These are phyloP conservation scores for Platorchestia sp. DNA, from an alignment of 1,140 invertebrate genomes.

Conservation along the genomic window DNA sequence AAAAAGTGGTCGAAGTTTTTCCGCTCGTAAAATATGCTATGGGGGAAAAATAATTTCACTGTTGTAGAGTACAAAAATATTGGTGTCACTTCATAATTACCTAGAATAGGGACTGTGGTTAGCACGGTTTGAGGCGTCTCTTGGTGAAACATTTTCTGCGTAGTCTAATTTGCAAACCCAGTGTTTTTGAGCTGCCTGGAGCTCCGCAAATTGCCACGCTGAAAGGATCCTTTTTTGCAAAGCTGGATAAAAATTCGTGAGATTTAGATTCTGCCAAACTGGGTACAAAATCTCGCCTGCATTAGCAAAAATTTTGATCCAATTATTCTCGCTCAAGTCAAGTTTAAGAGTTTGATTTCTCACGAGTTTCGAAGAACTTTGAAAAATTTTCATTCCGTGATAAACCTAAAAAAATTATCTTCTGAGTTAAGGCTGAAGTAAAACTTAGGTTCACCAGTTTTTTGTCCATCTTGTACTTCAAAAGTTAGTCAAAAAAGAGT, in stretches of 20 bases:
- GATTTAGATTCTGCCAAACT: neutral
- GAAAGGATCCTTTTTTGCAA: neutral
- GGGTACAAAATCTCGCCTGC: neutral
- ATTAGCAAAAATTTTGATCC: neutral
- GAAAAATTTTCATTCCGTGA: neutral
- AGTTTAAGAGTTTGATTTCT: neutral
- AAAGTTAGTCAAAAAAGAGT: too few species aligned
- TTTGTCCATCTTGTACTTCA: too few species aligned
- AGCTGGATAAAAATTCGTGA: neutral
- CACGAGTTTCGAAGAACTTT: neutral
- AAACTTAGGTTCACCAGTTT: too few species aligned
- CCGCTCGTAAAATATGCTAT: too few species aligned
- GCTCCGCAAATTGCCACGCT: neutral
- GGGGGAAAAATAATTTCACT: too few species aligned
- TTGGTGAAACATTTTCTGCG: neutral
- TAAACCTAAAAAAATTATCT: too few species aligned
- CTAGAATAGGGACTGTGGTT: neutral
- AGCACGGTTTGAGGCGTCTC: neutral
- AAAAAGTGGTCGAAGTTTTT: too few species aligned
- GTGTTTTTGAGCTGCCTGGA: neutral
- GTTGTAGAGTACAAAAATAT: too few species aligned
- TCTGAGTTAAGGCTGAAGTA: too few species aligned
- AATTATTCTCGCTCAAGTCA: neutral
- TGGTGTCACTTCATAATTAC: too few species aligned
- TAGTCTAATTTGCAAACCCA: constrained; percentile 1